Percentiles rank a stretch among this genome's conserved stretches.
Conservation (phyloP, 1,140 invertebrate genomes). For the Drosophila ambigua region DNA sequence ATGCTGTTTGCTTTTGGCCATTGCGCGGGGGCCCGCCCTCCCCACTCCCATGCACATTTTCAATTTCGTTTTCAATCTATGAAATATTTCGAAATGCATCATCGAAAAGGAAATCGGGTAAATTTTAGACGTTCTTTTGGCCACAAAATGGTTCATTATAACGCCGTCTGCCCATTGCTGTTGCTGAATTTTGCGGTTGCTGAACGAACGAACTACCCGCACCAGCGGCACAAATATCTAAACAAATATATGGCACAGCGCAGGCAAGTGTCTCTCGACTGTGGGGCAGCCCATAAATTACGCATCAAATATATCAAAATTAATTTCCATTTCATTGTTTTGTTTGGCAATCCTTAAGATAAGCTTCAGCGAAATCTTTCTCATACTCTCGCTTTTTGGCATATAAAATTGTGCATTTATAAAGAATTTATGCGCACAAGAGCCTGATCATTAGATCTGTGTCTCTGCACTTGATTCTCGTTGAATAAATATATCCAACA, state of each 20-base stretch:
- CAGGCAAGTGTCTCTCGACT: background rate
- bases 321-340: too few species aligned
- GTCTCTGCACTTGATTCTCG: too few species aligned
- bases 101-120: conserved; percentile 26
- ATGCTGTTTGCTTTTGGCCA: conserved; percentile 60
- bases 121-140: conserved; percentile 22
- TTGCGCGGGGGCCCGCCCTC: background rate
- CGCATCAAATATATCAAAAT: background rate
- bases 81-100: conserved; percentile 35
- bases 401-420: too few species aligned
- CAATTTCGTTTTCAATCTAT: conserved; percentile 63
- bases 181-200: conserved; percentile 72
- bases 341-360: too few species aligned
- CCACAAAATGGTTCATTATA: conserved; percentile 78
- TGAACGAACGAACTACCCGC: background rate
- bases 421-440: too few species aligned
- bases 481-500: too few species aligned
- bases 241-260: conserved; percentile 21
- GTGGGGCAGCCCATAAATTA: background rate
- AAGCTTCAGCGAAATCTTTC: too few species aligned
- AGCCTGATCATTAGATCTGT: too few species aligned
- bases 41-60: conserved; percentile 14
- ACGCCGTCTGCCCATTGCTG: conserved; percentile 49
- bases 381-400: too few species aligned
- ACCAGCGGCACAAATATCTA: conserved; percentile 3